phyloP scores from a whole-genome alignment of 2,113 vertebrate species.

The Etheostoma spectabile region DNA sequence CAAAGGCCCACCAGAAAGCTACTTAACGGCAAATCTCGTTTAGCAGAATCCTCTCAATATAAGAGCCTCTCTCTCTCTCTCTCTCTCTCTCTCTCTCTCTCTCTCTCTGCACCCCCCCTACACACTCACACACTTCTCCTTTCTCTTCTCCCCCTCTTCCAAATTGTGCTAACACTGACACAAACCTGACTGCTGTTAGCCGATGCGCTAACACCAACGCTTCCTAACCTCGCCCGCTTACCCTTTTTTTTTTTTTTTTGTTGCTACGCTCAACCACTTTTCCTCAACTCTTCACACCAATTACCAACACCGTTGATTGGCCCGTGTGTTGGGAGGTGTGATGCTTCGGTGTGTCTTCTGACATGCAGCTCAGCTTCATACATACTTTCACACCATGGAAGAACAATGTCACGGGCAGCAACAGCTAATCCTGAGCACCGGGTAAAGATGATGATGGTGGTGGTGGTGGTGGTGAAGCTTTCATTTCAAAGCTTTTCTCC shows the following conservation, averaged over 20 bases:
- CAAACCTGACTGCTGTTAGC: constrained; percentile 57
- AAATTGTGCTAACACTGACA: constrained; percentile 49
- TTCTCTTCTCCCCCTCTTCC: constrained; percentile 24
- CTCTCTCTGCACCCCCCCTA: not conserved
- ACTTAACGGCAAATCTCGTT: constrained; percentile 80
- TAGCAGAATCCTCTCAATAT: constrained; percentile 80
- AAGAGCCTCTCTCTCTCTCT: constrained; percentile 54
- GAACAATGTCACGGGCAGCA: not conserved
- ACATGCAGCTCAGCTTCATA: constrained; percentile 13
- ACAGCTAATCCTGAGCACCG: not conserved
- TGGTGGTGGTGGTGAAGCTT: not conserved
- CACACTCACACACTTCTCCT: not conserved
- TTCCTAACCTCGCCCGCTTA: constrained; percentile 32
- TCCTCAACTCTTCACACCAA: constrained; percentile 54
- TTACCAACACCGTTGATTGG: constrained; percentile 60
- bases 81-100: not conserved
- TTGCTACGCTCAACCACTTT: constrained; percentile 33
- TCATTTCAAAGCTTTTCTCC: constrained; percentile 20
- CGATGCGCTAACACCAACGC: constrained; percentile 29
- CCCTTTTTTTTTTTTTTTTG: not conserved
- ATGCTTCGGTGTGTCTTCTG: constrained; percentile 23
- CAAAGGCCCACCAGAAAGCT: constrained; percentile 75
- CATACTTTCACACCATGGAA: not conserved
- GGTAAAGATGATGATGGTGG: too few species aligned
- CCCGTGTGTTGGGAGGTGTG: constrained; percentile 28